phyloP scores from a whole-genome alignment of 2,888 invertebrate species.

The Cabera pusaria region DNA sequence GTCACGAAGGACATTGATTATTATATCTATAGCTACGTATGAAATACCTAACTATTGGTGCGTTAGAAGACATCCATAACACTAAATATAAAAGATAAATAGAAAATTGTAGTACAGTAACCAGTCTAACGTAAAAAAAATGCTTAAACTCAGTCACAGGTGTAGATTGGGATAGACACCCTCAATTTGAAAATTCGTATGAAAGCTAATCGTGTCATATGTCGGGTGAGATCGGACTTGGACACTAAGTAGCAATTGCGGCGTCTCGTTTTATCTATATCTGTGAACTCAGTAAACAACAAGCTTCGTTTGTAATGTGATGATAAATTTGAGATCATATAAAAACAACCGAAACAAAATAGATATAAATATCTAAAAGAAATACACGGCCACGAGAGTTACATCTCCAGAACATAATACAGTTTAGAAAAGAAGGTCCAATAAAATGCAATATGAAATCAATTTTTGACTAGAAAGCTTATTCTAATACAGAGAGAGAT shows the following conservation, averaged over 20 bases:
- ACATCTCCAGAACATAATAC: slow-evolving; percentile 11
- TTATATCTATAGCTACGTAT: slow-evolving; percentile 18
- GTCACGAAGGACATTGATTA: too few species aligned
- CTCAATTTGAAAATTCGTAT: too few species aligned
- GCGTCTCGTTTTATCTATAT: too few species aligned
- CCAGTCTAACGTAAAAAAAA: slow-evolving; percentile 26
- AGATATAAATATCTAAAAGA: slow-evolving; percentile 11
- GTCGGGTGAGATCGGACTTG: too few species aligned
- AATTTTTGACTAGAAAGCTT: slow-evolving; percentile 81
- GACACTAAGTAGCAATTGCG: too few species aligned
- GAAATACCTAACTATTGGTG: slow-evolving; percentile 31
- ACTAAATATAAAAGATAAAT: slow-evolving; percentile 27
- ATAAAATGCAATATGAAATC: slow-evolving; percentile 59
- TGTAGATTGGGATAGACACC: too few species aligned
- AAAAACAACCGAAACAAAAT: slow-evolving; percentile 15
- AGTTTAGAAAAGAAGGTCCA: slow-evolving; percentile 23
- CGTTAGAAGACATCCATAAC: slow-evolving; percentile 30
- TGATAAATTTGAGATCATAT: slow-evolving; percentile 34
- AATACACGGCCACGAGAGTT: slow-evolving; percentile 16
- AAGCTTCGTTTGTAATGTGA: too few species aligned
- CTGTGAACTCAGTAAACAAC: too few species aligned
- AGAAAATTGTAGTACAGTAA: slow-evolving; percentile 22
- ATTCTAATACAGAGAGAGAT: slow-evolving; percentile 81
- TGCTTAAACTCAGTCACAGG: slow-evolving; percentile 17
- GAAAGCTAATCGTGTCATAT: too few species aligned